Percentiles rank a stretch among this genome's conserved stretches.
phyloP scores from a whole-genome alignment of 1,140 invertebrate genomes.

The Aphis gossypii region DNA sequence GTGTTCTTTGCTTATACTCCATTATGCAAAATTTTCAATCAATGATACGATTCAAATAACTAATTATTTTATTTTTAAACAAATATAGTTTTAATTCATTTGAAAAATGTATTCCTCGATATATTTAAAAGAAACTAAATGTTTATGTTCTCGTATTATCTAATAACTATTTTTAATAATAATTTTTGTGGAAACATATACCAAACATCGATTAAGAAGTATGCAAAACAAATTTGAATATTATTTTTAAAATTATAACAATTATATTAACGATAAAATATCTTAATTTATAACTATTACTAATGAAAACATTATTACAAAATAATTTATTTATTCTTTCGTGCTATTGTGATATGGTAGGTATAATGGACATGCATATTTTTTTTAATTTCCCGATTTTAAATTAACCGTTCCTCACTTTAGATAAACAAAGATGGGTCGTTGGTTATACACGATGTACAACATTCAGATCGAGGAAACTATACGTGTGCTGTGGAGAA shows the following conservation, averaged over 20 bases:
- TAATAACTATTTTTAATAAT: background rate
- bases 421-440: conserved; percentile 62
- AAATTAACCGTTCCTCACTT: background rate
- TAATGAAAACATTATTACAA: background rate
- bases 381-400: background rate
- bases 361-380: background rate
- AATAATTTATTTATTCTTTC: background rate
- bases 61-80: conserved; percentile 11
- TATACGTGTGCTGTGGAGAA: conserved; percentile 89
- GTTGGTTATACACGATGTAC: conserved; percentile 71
- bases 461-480: conserved; percentile 85
- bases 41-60: background rate
- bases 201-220: background rate
- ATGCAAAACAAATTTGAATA: background rate
- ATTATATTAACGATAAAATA: background rate
- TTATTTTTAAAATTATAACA: background rate
- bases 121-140: background rate
- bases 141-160: background rate
- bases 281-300: background rate
- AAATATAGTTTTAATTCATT: background rate
- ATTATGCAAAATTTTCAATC: background rate
- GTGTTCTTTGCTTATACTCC: background rate
- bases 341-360: background rate
- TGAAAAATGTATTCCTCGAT: background rate
- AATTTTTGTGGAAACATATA: background rate